A percentile compares a stretch with the other conserved stretches of the same genome.
phyloP scores from a whole-genome alignment of 2,888 invertebrate species.

The Protodeltote pygarga region DNA sequence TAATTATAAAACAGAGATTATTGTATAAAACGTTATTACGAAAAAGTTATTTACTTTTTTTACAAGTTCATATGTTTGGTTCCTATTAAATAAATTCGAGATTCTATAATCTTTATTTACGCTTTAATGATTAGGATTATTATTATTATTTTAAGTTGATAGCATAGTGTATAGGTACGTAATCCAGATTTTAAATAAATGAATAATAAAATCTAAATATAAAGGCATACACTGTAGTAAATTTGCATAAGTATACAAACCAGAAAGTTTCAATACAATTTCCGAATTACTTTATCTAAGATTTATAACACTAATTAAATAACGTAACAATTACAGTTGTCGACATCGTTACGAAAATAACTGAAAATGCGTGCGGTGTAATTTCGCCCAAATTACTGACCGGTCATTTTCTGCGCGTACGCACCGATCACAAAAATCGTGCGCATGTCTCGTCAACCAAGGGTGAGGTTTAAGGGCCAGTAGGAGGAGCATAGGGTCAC shows the following conservation, averaged over 20 bases:
- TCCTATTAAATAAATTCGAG: too few species aligned
- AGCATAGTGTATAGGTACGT: too few species aligned
- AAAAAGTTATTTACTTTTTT: too few species aligned
- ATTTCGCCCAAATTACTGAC: conserved; percentile 53
- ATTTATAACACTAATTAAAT: conserved; percentile 23
- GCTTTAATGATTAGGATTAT: too few species aligned
- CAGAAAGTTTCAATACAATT: conserved; percentile 3
- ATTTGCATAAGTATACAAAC: too few species aligned
- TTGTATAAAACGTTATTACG: too few species aligned
- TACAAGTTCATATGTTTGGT: too few species aligned
- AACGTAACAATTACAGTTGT: conserved; percentile 2
- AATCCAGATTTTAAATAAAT: neutral
- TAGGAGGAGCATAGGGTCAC: conserved; percentile 31
- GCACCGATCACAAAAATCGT: conserved; percentile 64
- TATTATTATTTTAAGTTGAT: too few species aligned
- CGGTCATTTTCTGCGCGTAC: conserved; percentile 42
- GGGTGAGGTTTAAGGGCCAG: conserved; percentile 7
- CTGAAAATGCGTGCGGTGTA: conserved; percentile 12
- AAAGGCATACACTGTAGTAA: too few species aligned
- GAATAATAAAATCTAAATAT: neutral
- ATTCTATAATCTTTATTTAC: too few species aligned
- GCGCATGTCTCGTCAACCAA: conserved; percentile 53
- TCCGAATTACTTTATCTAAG: conserved; percentile 20
- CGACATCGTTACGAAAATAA: conserved; percentile 8
- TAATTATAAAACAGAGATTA: neutral